Conservation (phyloP, 2,113 vertebrate genomes). For the Myrmecobius fasciatus region DNA sequence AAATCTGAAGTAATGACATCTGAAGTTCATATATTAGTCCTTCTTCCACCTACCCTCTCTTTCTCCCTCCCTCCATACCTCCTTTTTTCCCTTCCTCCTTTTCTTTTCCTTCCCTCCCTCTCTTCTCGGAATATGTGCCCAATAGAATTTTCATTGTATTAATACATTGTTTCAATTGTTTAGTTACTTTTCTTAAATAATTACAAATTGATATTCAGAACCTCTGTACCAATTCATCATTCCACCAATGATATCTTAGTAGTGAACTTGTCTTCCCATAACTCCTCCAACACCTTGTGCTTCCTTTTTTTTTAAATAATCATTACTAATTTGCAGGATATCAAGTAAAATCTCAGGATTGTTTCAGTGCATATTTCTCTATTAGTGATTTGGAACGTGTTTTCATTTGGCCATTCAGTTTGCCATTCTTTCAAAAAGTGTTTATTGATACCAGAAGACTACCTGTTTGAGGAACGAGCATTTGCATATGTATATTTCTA, state of each 20-base stretch:
- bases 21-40: neutral
- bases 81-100: neutral
- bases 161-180: neutral
- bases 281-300: neutral
- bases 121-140: neutral
- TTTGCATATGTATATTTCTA: too few relatives aligned
- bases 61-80: neutral
- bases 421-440: neutral
- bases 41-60: neutral
- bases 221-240: neutral
- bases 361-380: neutral
- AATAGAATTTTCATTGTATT: neutral
- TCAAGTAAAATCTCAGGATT: neutral
- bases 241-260: neutral
- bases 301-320: neutral
- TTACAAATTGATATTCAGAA: neutral
- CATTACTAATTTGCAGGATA: neutral
- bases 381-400: neutral
- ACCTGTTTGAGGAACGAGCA: too few relatives aligned
- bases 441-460: neutral
- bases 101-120: neutral
- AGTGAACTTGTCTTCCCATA: neutral
- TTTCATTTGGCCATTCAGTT: neutral
- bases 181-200: neutral
- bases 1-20: neutral